Base-by-base conservation (phyloP, 2,888 invertebrate genomes). In the Trachelus tabidus region DNA sequence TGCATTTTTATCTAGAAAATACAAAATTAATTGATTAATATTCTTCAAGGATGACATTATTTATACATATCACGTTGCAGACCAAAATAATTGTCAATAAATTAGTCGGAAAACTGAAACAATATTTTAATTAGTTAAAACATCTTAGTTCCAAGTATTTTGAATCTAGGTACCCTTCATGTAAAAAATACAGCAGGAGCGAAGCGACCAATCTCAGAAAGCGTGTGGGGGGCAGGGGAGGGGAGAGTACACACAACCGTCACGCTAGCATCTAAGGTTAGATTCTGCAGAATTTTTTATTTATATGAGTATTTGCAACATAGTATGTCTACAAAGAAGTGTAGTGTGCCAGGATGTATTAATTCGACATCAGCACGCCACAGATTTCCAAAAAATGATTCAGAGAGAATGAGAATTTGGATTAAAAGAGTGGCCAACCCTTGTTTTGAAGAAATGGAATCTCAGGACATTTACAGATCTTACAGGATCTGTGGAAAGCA, bases 1-100 rank as follows among this genome's bases (percentile, higher is more conserved):
- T 79, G 96, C 95, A 92, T 98, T 98, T 91, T 96, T 95, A 91
- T 97, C 98, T 98, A 90, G 73, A 88, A 89, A 84, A 77, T 85
- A 80, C 76, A 79, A 81, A 78, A 81, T 12, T 34, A 77, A 2
- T 56, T 23, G 3, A 15, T 56, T 23, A 56, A 56, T 56, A 15
- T 40, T 15, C 9, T 23, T 56, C 23, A 23, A 56, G 9, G 3
- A 23, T 23, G 2, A 56, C 23, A 23, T 56, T 56, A 56, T 9
- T 56, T 56, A 23, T 56, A 9, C 23, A 15, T 56, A 56, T 23
- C 23, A 6, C 23, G 56, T 23, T 56, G 9, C 23, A 56, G 56
- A 9, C 1, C 6, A 56, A 56, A 56, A 56, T 23, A 23, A 23
- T 56, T 56, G 6, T 56, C 23, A 56, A 56, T 56, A 56, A 56